Evolutionary conservation across 1,140 invertebrate genomes (phyloP).

Genomic region (Drosophila sp.): DNA sequence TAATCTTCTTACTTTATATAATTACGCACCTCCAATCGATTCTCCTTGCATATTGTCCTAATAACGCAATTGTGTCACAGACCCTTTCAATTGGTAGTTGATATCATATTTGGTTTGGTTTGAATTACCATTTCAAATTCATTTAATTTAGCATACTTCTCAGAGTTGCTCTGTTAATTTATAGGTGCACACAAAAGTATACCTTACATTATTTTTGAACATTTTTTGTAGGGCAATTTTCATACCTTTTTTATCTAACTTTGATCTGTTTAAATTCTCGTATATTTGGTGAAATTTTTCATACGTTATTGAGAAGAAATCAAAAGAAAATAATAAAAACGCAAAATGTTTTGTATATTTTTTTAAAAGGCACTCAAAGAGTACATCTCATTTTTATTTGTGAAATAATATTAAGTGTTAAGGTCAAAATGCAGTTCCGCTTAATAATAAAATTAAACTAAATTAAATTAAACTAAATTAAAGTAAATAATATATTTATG

Average conservation of each 20-base stretch:
- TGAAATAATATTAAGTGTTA: constrained; percentile 56
- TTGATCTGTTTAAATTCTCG: constrained; percentile 2
- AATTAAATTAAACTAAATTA: constrained; percentile 39
- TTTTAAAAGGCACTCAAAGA: constrained; percentile 18
- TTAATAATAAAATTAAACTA: constrained; percentile 8
- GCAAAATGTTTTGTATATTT: constrained; percentile 1
- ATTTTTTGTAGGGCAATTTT: no score
- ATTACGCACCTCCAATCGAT: constrained; percentile 8
- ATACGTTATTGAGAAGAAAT: constrained; percentile 53
- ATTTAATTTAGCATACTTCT: constrained; percentile 5
- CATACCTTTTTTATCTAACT: no score
- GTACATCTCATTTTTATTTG: constrained; percentile 51
- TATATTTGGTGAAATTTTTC: constrained; percentile 58
- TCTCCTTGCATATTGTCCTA: constrained; percentile 58
- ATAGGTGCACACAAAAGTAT: neutral
- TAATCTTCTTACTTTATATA: no score
- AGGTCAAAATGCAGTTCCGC: constrained; percentile 64
- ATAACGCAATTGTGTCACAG: constrained; percentile 55
- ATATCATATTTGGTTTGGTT: neutral
- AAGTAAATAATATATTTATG: constrained; percentile 30
- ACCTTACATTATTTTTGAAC: neutral
- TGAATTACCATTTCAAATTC: no score
- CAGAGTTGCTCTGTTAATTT: no score
- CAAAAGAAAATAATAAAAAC: constrained; percentile 14
- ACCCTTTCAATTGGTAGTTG: constrained; percentile 17